phyloP scores from a whole-genome alignment of 2,797 vertebrate species.

The Ceryle rudis region DNA sequence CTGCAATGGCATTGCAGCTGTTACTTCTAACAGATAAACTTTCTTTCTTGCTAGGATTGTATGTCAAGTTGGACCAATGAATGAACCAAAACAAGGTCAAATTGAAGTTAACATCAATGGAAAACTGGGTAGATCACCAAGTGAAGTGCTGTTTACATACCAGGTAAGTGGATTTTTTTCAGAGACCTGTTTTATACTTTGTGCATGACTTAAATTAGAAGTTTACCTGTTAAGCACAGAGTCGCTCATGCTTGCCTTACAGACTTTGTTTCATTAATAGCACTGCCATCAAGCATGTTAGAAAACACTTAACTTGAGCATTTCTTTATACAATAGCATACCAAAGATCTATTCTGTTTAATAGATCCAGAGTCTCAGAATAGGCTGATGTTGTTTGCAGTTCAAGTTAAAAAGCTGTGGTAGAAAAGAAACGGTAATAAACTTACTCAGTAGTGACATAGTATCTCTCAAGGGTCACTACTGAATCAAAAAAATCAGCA shows the following conservation, averaged over 20 bases:
- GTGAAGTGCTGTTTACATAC: conserved; percentile 84
- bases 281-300: background rate
- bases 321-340: background rate
- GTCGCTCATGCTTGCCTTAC: background rate
- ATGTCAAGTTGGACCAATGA: conserved; percentile 81
- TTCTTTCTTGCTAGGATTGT: conserved; percentile 85
- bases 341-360: background rate
- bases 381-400: background rate
- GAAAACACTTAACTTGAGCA: background rate
- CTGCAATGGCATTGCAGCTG: background rate
- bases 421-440: background rate
- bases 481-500: background rate
- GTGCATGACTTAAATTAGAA: background rate
- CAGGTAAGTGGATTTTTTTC: conserved; percentile 81
- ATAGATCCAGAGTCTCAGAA: background rate
- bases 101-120: conserved; percentile 87
- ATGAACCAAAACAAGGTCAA: conserved; percentile 7
- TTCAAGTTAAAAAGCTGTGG: background rate
- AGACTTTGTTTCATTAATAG: background rate
- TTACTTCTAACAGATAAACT: background rate
- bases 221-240: background rate
- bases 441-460: background rate
- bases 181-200: background rate
- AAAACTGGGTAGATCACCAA: conserved; percentile 84
- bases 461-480: background rate